phyloP scores from a whole-genome alignment of 2,797 vertebrate species.

The Eulemur coronatus region DNA sequence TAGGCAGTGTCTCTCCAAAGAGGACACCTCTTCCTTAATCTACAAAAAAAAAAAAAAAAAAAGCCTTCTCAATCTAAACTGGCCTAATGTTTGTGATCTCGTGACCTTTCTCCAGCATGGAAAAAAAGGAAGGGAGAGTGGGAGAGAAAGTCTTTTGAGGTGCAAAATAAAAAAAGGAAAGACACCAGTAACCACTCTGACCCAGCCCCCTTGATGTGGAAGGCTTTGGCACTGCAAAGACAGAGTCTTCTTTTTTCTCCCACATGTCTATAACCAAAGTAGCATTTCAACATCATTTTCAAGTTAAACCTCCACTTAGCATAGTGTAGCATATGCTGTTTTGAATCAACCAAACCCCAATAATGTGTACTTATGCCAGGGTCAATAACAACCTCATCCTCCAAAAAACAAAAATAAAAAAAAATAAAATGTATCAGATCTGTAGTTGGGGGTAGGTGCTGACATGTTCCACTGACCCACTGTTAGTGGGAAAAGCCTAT shows the following conservation, averaged over 20 bases:
- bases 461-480: not conserved
- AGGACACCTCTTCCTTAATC: not conserved
- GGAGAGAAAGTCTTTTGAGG: not conserved
- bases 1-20: not conserved
- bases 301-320: conserved; percentile 72
- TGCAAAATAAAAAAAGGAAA: conserved; percentile 16
- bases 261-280: conserved; percentile 39
- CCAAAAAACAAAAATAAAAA: conserved; percentile 14
- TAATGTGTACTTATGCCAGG: conserved; percentile 60
- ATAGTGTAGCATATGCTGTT: conserved; percentile 45
- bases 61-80: not conserved
- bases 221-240: not conserved
- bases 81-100: not conserved
- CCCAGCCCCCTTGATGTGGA: conserved; percentile 44
- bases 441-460: not conserved
- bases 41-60: not conserved
- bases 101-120: not conserved
- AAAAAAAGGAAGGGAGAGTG: not conserved
- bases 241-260: not conserved
- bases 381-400: conserved; percentile 52
- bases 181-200: not conserved
- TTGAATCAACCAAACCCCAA: conserved; percentile 60
- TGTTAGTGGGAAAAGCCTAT: not conserved
- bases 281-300: conserved; percentile 56
- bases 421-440: not conserved